Conservation (phyloP, 2,888 invertebrate genomes). For the Tricholauxania praeusta region DNA sequence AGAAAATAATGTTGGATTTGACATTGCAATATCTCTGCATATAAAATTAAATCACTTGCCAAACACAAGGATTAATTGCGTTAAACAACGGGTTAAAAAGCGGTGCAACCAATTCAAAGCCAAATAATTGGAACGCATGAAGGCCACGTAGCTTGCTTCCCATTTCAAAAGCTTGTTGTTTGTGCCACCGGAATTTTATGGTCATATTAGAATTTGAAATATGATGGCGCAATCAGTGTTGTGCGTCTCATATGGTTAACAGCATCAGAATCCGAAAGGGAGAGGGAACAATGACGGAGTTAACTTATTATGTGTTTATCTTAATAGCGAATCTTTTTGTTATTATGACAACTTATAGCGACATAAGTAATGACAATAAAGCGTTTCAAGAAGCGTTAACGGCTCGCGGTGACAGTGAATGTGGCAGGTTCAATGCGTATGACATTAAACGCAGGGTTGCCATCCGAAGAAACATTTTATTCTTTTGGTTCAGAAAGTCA, state of each 20-base stretch:
- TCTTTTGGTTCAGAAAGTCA: too few relatives aligned
- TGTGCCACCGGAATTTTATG: constrained; percentile 16
- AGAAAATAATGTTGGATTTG: too few relatives aligned
- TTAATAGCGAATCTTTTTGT: constrained; percentile 23
- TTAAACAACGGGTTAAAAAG: too few relatives aligned
- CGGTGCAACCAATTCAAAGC: too few relatives aligned
- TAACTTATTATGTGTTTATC: constrained; percentile 29
- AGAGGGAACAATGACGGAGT: constrained; percentile 7
- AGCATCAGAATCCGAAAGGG: background rate
- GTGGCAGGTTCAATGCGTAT: too few relatives aligned
- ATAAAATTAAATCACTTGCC: too few relatives aligned
- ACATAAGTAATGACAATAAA: background rate
- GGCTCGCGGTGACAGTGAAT: background rate
- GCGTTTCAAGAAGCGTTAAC: background rate
- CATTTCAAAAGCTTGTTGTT: background rate
- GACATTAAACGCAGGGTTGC: too few relatives aligned
- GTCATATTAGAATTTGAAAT: constrained; percentile 26
- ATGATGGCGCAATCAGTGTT: constrained; percentile 21
- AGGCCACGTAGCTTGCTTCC: background rate
- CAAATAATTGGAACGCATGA: background rate
- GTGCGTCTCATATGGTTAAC: background rate
- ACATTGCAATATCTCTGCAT: too few relatives aligned
- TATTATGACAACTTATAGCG: constrained; percentile 16
- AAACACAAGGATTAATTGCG: too few relatives aligned
- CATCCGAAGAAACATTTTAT: too few relatives aligned